Percentiles rank a stretch among this genome's conserved stretches.
These are phyloP conservation scores for Rhinichthys klamathensis DNA, from an alignment of 2,113 vertebrate genomes.

Conservation along the genomic window DNA sequence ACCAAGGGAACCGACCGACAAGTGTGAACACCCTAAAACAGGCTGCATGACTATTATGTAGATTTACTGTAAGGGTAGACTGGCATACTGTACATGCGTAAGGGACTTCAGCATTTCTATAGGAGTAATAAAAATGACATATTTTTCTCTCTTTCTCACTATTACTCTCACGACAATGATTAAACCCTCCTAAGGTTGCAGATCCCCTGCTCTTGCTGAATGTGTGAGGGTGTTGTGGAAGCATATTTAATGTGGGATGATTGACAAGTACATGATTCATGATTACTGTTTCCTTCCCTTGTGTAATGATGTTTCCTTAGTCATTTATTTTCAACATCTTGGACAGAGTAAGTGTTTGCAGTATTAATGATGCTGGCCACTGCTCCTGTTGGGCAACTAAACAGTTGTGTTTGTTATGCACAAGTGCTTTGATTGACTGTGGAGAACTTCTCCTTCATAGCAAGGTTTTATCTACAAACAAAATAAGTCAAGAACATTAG, in stretches of 20 bases:
- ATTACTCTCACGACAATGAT: not conserved
- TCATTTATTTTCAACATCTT: slow-evolving; percentile 40
- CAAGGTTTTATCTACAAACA: not conserved
- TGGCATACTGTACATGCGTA: not conserved
- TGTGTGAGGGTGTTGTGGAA: not conserved
- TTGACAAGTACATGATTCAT: not conserved
- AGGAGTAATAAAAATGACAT: not conserved
- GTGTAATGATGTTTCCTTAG: slow-evolving; percentile 1
- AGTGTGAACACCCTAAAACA: not conserved
- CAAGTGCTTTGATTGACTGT: not conserved
- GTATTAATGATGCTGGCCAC: not conserved
- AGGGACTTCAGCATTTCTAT: not conserved
- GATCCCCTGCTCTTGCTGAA: not conserved
- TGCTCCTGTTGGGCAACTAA: not conserved
- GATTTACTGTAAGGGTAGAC: not conserved
- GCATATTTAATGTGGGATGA: slow-evolving; percentile 9
- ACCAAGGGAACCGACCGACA: too few relatives aligned
- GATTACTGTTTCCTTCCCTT: not conserved
- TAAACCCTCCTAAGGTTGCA: not conserved
- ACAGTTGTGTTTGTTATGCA: not conserved
- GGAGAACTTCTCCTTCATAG: not conserved
- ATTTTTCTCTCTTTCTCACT: not conserved
- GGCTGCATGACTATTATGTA: not conserved
- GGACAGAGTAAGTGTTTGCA: slow-evolving; percentile 5
- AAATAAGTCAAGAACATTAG: too few relatives aligned